Evolutionary conservation across 1,140 invertebrate genomes (phyloP).

Genomic region (Drosophila paulistorum): DNA sequence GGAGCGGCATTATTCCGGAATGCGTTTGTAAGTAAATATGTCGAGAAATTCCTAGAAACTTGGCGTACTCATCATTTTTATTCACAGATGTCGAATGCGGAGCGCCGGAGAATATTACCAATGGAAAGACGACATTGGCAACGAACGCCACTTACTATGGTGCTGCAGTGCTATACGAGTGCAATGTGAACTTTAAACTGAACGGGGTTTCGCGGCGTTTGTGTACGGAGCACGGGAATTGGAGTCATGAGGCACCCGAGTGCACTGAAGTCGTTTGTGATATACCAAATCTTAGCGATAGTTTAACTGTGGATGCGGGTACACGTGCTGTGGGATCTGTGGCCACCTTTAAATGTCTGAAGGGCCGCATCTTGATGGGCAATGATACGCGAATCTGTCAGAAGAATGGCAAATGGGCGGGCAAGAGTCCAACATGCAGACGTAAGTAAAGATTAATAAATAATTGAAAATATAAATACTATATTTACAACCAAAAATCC

Average conservation of each 20-base stretch:
- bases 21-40: constrained; percentile 89
- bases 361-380: constrained; percentile 91
- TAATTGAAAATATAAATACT: not conserved
- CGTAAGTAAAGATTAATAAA: constrained; percentile 86
- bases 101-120: constrained; percentile 87
- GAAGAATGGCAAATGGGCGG: constrained; percentile 92
- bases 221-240: constrained; percentile 94
- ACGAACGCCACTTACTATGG: constrained; percentile 95
- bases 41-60: too few relatives aligned
- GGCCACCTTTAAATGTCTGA: constrained; percentile 91
- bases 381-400: constrained; percentile 90
- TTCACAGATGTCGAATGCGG: constrained; percentile 93
- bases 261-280: constrained; percentile 93
- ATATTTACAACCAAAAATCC: too few relatives aligned
- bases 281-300: constrained; percentile 86
- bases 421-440: constrained; percentile 90
- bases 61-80: too few relatives aligned
- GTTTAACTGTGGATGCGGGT: constrained; percentile 84
- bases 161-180: constrained; percentile 92
- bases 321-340: constrained; percentile 86
- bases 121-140: constrained; percentile 90
- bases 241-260: constrained; percentile 90
- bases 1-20: constrained; percentile 92
- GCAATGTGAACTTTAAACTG: constrained; percentile 91
- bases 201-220: constrained; percentile 91